These are phyloP conservation scores for Stomorhina lunata DNA, from an alignment of 2,888 invertebrate species.

Conservation along the genomic window DNA sequence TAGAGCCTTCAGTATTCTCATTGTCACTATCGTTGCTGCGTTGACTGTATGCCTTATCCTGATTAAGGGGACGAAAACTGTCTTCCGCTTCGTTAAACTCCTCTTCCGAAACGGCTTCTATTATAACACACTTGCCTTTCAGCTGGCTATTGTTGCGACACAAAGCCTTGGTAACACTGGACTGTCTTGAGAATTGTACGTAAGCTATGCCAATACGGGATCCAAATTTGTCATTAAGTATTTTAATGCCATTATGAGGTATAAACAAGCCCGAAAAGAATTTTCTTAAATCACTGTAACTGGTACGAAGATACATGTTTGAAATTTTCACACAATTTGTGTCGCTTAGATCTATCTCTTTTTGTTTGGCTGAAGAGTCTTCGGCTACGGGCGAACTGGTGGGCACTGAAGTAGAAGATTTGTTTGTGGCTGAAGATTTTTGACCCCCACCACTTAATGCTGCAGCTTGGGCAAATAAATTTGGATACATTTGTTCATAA, in stretches of 20 bases:
- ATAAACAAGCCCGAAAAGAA: constrained; percentile 90
- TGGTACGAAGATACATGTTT: constrained; percentile 87
- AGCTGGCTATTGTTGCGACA: constrained; percentile 84
- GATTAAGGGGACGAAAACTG: constrained; percentile 83
- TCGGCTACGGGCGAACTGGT: constrained; percentile 37
- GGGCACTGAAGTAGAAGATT: constrained; percentile 6
- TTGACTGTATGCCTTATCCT: constrained; percentile 58
- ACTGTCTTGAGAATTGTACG: constrained; percentile 87
- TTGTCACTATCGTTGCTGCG: constrained; percentile 58
- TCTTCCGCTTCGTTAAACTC: constrained; percentile 89
- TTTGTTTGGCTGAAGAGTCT: constrained; percentile 32
- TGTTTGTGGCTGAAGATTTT: constrained; percentile 26
- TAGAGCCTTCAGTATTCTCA: constrained; percentile 39
- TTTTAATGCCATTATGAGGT: constrained; percentile 90
- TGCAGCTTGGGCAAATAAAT: constrained; percentile 72
- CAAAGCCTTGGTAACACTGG: constrained; percentile 87
- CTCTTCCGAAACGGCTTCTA: constrained; percentile 85
- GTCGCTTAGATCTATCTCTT: constrained; percentile 56
- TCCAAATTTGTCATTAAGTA: constrained; percentile 90
- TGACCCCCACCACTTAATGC: constrained; percentile 47
- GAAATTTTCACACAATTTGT: constrained; percentile 85
- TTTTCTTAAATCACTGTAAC: constrained; percentile 89
- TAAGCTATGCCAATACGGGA: constrained; percentile 89
- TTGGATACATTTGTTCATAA: constrained; percentile 76
- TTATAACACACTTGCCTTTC: constrained; percentile 84